Conservation (phyloP, 2,888 invertebrate species). For the Baccha elongata region DNA sequence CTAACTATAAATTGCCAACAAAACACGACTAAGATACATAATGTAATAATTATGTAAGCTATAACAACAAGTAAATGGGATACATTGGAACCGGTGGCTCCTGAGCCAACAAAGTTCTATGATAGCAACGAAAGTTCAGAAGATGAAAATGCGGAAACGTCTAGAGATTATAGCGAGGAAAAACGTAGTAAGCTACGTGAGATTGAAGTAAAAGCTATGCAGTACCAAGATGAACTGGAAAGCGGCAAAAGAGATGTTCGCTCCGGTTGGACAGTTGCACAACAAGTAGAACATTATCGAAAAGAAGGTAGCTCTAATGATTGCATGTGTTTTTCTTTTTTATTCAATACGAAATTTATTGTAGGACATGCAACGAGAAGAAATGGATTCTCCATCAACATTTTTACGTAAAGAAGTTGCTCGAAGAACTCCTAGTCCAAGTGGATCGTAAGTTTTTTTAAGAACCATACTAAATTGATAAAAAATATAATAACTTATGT, state of each 20-base stretch:
- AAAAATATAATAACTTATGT: background rate
- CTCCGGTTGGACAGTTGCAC: slow-evolving; percentile 88
- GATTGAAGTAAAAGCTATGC: slow-evolving; percentile 96
- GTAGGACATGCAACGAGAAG: slow-evolving; percentile 75
- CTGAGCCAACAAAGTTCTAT: slow-evolving; percentile 81
- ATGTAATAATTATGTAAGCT: no score
- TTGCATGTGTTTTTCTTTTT: no score
- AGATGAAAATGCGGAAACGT: slow-evolving; percentile 79
- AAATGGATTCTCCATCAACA: slow-evolving; percentile 78
- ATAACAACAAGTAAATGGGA: slow-evolving; percentile 96
- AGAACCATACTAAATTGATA: no score
- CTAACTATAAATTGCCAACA: no score
- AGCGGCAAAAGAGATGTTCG: slow-evolving; percentile 89
- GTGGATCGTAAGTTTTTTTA: slow-evolving; percentile 69
- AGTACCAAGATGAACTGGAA: slow-evolving; percentile 98
- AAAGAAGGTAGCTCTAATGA: slow-evolving; percentile 90
- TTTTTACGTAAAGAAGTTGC: slow-evolving; percentile 74
- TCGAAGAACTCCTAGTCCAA: slow-evolving; percentile 76
- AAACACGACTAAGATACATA: no score
- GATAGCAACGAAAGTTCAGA: slow-evolving; percentile 78
- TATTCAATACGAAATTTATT: no score
- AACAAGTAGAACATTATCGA: slow-evolving; percentile 95
- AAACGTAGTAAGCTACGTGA: slow-evolving; percentile 91
- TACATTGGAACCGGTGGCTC: slow-evolving; percentile 84
- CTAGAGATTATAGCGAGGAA: slow-evolving; percentile 86